Conservation (phyloP, 2,113 vertebrate genomes). For the Halichoeres trimaculatus region DNA sequence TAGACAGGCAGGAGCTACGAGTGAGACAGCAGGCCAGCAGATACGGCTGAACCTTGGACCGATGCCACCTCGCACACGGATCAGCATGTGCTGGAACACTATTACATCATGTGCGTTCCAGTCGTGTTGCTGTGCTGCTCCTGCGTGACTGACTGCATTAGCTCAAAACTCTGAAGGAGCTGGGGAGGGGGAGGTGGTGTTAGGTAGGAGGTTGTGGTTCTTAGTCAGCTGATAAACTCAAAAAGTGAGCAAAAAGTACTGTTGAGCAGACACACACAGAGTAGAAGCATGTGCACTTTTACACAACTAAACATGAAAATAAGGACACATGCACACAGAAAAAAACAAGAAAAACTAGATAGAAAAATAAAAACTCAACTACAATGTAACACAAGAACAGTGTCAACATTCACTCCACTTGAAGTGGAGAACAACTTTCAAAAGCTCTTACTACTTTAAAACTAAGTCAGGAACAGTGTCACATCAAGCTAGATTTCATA, state of each 20-base stretch:
- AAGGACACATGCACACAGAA: neutral
- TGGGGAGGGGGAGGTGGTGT: slow-evolving; percentile 27
- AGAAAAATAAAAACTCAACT: neutral
- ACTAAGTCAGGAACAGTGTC: too few species aligned
- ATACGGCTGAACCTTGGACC: slow-evolving; percentile 69
- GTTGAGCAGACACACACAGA: slow-evolving; percentile 6
- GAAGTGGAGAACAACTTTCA: neutral
- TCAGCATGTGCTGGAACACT: slow-evolving; percentile 77
- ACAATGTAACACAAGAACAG: neutral
- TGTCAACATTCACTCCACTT: too few species aligned
- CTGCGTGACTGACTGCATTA: slow-evolving; percentile 62
- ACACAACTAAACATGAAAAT: slow-evolving; percentile 6
- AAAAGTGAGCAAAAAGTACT: slow-evolving; percentile 62
- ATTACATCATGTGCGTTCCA: slow-evolving; percentile 72
- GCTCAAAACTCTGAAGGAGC: slow-evolving; percentile 50
- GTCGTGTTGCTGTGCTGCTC: slow-evolving; percentile 60
- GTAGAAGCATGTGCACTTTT: neutral
- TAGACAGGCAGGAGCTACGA: slow-evolving; percentile 30
- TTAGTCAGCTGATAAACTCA: slow-evolving; percentile 67
- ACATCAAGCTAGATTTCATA: too few species aligned
- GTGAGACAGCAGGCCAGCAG: slow-evolving; percentile 25
- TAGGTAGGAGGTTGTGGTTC: slow-evolving; percentile 42
- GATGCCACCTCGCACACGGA: slow-evolving; percentile 71
- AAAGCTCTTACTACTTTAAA: neutral
- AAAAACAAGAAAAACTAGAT: neutral